A percentile compares a stretch with the other conserved stretches of the same genome.
These are phyloP conservation scores for Germaria angustata DNA, from an alignment of 2,888 invertebrate species.

Conservation along the genomic window DNA sequence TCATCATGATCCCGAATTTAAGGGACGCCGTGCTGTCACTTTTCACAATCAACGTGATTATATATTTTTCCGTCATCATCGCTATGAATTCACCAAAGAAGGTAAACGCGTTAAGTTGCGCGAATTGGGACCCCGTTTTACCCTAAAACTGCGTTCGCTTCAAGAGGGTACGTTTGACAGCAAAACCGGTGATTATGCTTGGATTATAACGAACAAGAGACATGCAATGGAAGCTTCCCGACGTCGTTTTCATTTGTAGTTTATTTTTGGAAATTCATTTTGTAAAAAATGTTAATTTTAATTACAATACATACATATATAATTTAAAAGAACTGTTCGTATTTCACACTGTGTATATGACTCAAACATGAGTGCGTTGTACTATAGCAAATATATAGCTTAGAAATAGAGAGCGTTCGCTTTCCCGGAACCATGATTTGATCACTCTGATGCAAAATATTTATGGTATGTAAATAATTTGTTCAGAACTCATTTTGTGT, in stretches of 20 bases:
- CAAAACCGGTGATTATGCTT: conserved; percentile 97
- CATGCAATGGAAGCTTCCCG: conserved; percentile 97
- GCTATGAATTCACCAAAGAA: conserved; percentile 94
- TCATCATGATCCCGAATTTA: conserved; percentile 97
- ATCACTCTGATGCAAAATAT: too few relatives aligned
- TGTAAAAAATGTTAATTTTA: conserved; percentile 57
- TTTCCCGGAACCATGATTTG: too few relatives aligned
- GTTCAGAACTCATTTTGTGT: background rate
- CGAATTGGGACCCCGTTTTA: conserved; percentile 98
- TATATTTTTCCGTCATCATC: conserved; percentile 98
- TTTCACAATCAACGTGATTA: conserved; percentile 99
- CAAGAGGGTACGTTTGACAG: conserved; percentile 99
- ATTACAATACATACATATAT: background rate
- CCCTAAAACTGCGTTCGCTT: conserved; percentile 92
- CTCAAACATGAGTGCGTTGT: background rate
- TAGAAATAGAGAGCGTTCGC: too few relatives aligned
- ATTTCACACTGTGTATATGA: background rate
- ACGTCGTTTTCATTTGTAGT: conserved; percentile 94
- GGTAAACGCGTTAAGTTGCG: conserved; percentile 87
- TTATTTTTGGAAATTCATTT: conserved; percentile 1
- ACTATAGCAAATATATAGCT: too few relatives aligned
- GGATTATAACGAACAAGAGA: conserved; percentile 93
- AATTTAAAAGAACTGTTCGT: background rate
- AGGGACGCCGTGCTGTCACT: conserved; percentile 94
- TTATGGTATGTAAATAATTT: background rate